Base-by-base conservation (phyloP, 2,113 vertebrate species). In the Genyomyrus donnyi region DNA sequence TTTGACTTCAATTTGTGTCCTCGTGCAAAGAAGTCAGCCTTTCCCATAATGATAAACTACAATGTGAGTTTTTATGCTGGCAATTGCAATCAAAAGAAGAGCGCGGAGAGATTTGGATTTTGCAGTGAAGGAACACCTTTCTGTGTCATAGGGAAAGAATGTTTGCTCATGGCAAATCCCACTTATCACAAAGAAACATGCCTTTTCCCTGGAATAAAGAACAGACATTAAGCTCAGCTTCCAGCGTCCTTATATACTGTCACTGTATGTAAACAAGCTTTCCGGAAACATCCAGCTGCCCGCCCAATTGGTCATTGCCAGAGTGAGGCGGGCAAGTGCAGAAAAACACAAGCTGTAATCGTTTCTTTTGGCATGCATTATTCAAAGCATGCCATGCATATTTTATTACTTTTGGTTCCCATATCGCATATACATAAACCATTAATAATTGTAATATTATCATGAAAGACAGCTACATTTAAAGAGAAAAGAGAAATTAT, bases 141-240 rank as follows among this genome's bases (percentile, higher is more conserved):
- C 39, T 42, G 35, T 83, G 39, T 83, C 42, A 24, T 3, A 21
- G 77, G 39, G 42, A 83, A 45, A 83, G 77, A 45, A 45, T 50
- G 49, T 86, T 86, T 0, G n/a, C 91, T 93, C 49, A 80, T 74
- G 91, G 89, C 86, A 93, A 93, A 91, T 93, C 94, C 93, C 91
- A 92, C 91, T 94, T 94, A 94, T 93, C 92, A 89, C 91, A 90
- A 91, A 84, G 62, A 93, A 94, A 93, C 91, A 93, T 93, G 93
- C 92, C 93, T 93, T 89, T 93, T 93, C 89, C 91, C 90, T 92
- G 93, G 89, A 91, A 94, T 92, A 94, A 42, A 87, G 91, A 93
- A 91, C 92, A 87, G 85, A 92, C 94, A 93, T 94, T 93, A 91
- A 91, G 90, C 50, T 58, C 48, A 27, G 91, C 91, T 92, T 87